Conservation (phyloP, 2,888 invertebrate species). For the Microplitis deprimator region DNA sequence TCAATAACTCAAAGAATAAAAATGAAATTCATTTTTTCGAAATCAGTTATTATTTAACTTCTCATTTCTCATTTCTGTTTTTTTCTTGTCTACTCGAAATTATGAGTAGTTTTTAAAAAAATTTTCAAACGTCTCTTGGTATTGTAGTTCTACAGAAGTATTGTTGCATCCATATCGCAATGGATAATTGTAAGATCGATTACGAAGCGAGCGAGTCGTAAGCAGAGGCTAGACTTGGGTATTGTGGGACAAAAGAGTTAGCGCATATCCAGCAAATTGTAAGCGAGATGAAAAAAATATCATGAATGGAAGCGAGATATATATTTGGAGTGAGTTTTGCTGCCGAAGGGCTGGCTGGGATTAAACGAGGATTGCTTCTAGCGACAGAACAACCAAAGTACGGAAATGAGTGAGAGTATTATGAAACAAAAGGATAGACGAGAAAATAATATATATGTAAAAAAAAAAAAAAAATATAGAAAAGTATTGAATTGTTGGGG, state of each 20-base stretch:
- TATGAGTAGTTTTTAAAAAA: too few relatives aligned
- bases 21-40: not conserved
- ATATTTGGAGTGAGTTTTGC: not conserved
- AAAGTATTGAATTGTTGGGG: not conserved
- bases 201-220: not conserved
- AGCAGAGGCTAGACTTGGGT: not conserved
- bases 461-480: not conserved
- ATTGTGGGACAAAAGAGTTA: not conserved
- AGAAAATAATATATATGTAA: not conserved
- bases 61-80: not conserved
- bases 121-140: too few relatives aligned
- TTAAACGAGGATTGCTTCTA: conserved; percentile 11
- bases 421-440: not conserved
- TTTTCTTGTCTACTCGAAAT: too few relatives aligned
- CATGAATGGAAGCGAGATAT: not conserved
- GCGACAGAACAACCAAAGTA: not conserved
- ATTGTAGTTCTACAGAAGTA: not conserved
- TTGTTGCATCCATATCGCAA: not conserved
- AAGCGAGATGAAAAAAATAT: not conserved
- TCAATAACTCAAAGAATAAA: not conserved
- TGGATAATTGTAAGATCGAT: not conserved
- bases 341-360: conserved; percentile 10
- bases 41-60: not conserved
- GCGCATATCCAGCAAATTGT: not conserved
- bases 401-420: conserved; percentile 13